Conservation (phyloP, 2,113 vertebrate genomes). For the Lagopus muta region DNA sequence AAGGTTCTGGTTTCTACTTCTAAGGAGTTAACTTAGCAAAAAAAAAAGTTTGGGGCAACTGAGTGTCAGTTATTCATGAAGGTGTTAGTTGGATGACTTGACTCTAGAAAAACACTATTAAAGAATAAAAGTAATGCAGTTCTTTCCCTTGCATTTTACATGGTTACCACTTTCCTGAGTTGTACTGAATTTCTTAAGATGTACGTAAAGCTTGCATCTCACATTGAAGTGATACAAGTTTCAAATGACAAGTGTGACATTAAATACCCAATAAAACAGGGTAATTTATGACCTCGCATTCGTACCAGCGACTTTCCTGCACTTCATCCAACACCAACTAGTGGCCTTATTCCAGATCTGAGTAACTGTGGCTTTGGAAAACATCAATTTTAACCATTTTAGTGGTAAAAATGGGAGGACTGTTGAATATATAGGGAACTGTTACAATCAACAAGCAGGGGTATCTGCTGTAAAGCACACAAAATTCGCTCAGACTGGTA, state of each 20-base stretch:
- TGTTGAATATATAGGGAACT: neutral
- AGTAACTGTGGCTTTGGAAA: neutral
- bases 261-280: neutral
- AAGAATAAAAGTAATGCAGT: neutral
- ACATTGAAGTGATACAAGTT: neutral
- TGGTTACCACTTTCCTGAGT: neutral
- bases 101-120: neutral
- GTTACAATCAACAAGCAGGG: neutral
- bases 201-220: neutral
- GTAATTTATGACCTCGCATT: neutral
- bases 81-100: neutral
- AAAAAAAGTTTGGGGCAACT: neutral
- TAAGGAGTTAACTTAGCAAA: neutral
- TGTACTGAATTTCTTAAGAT: neutral
- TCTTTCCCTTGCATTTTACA: neutral
- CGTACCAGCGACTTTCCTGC: neutral
- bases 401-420: neutral
- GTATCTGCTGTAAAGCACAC: neutral
- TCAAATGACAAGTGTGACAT: neutral
- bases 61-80: neutral
- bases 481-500: neutral
- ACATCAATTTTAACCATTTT: neutral
- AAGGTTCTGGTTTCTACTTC: neutral
- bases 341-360: neutral
- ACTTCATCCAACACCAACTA: neutral